These are phyloP conservation scores for Calidris pygmaea DNA, from an alignment of 2,113 vertebrate genomes.

Conservation along the genomic window DNA sequence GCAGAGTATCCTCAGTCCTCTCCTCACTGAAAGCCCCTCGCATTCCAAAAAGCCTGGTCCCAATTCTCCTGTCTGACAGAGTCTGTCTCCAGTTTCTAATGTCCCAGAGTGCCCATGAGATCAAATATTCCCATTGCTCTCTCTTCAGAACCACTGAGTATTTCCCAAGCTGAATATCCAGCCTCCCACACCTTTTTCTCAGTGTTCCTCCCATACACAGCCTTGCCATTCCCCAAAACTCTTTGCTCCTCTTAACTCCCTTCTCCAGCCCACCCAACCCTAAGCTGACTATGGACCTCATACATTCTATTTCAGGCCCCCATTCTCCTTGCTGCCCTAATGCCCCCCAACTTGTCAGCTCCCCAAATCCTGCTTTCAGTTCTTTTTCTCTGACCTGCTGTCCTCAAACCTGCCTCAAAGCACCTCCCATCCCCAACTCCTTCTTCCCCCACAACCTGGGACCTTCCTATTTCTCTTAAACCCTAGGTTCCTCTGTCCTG, in stretches of 20 bases:
- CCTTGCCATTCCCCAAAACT: not conserved
- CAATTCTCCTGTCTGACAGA: not conserved
- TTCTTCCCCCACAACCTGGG: not conserved
- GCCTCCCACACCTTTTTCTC: not conserved
- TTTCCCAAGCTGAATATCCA: not conserved
- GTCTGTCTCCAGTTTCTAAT: not conserved
- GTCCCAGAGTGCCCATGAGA: not conserved
- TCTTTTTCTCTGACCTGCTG: not conserved
- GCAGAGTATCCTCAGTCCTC: not conserved
- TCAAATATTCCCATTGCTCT: not conserved
- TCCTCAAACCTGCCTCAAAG: not conserved
- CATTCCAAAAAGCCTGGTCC: rapidly evolving
- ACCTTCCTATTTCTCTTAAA: not conserved
- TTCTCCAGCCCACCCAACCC: not conserved
- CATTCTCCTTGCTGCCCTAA: not conserved
- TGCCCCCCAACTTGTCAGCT: not conserved
- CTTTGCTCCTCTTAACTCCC: not conserved
- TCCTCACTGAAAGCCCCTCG: not conserved
- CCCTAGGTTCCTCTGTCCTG: not conserved
- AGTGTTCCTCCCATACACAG: not conserved
- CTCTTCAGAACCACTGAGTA: not conserved
- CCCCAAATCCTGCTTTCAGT: not conserved
- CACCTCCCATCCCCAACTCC: not conserved
- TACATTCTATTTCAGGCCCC: not conserved
- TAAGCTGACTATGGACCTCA: not conserved